Evolutionary conservation across 2,888 invertebrate genomes (phyloP).

Genomic region (Athalia circularis): DNA sequence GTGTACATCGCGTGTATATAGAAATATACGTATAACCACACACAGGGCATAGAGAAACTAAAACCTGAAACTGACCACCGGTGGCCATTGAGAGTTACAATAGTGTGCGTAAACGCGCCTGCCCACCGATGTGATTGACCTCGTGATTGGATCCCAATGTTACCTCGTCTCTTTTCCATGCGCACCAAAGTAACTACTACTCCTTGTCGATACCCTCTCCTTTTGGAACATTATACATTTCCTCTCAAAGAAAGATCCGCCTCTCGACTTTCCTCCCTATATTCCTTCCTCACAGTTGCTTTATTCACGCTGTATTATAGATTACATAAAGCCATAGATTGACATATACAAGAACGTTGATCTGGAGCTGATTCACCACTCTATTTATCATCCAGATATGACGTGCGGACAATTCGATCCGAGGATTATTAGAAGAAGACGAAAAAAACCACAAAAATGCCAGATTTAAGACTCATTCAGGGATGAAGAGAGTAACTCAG

Average conservation of each 20-base stretch:
- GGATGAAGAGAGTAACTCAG: neutral
- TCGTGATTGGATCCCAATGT: slow-evolving; percentile 40
- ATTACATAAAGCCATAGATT: too few species aligned
- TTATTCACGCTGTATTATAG: too few species aligned
- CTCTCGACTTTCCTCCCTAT: neutral
- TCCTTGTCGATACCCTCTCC: slow-evolving; percentile 1
- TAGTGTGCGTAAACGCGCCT: slow-evolving; percentile 38
- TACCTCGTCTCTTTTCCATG: slow-evolving; percentile 1
- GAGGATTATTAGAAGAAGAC: too few species aligned
- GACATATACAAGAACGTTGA: too few species aligned
- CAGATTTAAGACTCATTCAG: too few species aligned
- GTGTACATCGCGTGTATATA: neutral
- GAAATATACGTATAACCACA: neutral
- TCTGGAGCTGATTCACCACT: too few species aligned
- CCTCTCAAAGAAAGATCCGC: neutral
- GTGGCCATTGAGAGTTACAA: neutral
- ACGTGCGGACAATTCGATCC: too few species aligned
- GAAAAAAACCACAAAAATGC: too few species aligned
- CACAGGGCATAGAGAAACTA: too few species aligned
- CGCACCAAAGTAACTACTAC: neutral
- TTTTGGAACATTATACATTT: neutral
- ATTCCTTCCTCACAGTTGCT: neutral
- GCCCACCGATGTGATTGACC: slow-evolving; percentile 44
- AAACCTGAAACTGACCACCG: too few species aligned
- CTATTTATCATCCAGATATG: too few species aligned